Base-by-base conservation (phyloP, 2,797 vertebrate genomes). In the Sebastes miniatus region DNA sequence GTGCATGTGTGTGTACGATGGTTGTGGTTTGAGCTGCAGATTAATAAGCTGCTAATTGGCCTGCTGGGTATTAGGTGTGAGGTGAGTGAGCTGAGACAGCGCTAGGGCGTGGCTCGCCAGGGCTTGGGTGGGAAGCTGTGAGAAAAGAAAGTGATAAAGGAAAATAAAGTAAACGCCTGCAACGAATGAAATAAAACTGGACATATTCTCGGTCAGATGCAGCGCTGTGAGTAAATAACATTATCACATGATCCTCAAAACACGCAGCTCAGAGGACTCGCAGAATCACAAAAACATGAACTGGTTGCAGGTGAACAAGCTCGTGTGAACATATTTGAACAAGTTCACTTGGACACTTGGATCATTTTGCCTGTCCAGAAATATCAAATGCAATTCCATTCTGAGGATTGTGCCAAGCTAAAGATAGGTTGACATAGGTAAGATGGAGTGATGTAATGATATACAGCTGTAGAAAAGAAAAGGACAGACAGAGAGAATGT, bases 1-100 rank as follows among this genome's bases (percentile, higher is more conserved):
- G 36, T 56, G 63, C 58, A 5, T 59, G 63, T 73, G 72, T 70
- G 73, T 78, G 78, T 82, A 5, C 80, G 76, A 87, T 85, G 66
- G 81, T 84, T 95, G 92, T 78, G 90, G 93, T 95, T 95, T 89
- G 81, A 89, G 90, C 91, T 89, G 87, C 69, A 83, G 81, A 95
- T 94, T 95, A 95, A 95, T 93, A 91, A 86, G 69, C 91, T 92
- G 93, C 91, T 96, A 95, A 96, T 95, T 95, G 93, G 94, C 90
- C 93, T 92, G 89, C 85, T 89, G 93, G 89, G 94, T 90, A 89
- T 92, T 87, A 82, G 72, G 88, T 89, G 91, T 90, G 85, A 90
- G 86, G 80, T 81, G 87, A 87, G 81, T 72, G 82, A 82, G 87
- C 83, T 57, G 82, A 92, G 89, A 79, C 86, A 84, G 87, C 47